Base-by-base conservation (phyloP, 2,113 vertebrate species). In the Brachirus orientalis region DNA sequence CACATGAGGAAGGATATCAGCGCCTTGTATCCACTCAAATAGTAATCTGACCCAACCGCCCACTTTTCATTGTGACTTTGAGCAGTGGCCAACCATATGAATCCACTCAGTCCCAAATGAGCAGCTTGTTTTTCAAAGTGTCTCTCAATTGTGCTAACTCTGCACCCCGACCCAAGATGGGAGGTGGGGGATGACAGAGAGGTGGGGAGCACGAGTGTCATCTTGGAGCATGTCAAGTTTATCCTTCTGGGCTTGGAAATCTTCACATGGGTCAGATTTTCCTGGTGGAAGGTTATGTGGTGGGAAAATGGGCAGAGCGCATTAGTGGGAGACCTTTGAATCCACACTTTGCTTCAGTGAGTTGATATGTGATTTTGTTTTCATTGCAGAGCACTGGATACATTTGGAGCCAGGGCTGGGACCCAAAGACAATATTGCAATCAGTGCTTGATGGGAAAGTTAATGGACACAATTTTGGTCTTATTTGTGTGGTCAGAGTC, bases 41-140 rank as follows among this genome's bases (percentile, higher is more conserved):
- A 91, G 88, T 89, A 91, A 86, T 76, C 80, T 82, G 89, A 91
- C 87, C 88, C 75, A 48, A 76, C 80, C 69, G 5, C 72, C 67
- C 65, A 62, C 62, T 75, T 69, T 53, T 28, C 28, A 28, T 28
- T 28, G 28, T 28, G 28, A 28, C 80, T 91, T 89, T 91, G 88
- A 91, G 89, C 70, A 35, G 45, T 9, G 63, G 84, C 89, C 90
- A 91, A 91, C 82, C 91, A 92, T 90, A 87, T 92, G 90, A 91
- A 87, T 91, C 85, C 85, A 89, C 84, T 91, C 87, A 89, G 72
- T 85, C 77, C 79, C 80, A 87, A 91, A 90, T 77, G 83, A 87
- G 84, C 71, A 88, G 86, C 83, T 87, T 88, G 84, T 89, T 86
- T 90, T 90, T 90, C 84, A 28, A 28, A 90, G 87, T 87, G 87